Base-by-base conservation (phyloP, 2,888 invertebrate species). In the Parthenolecanium corni region DNA sequence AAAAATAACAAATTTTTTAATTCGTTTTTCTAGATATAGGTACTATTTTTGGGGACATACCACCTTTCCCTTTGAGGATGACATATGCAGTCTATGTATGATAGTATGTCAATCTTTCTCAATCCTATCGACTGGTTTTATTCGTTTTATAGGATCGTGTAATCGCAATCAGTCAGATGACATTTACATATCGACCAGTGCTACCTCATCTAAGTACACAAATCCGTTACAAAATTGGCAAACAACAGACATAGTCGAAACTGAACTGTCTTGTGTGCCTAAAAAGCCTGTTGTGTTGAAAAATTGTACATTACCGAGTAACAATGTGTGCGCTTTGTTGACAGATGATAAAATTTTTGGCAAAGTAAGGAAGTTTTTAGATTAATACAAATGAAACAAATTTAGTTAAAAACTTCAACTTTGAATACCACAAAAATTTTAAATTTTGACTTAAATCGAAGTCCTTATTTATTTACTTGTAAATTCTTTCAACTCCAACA, bases 171-270 rank as follows among this genome's bases (percentile, higher is more conserved):
- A 67, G 38, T 67, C 67, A 1, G 74, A 75, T 65, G 74, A 75
- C 64, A 66, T 73, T 40, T 69, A 67, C 46, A 70, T 67, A n/a
- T 63, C 66, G 6, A 67, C 71, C 47, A 72, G 71, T 6, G 65
- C 65, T 16, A 66, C 76, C 64, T 76, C 84, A 54, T 76, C 80
- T 20, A 74, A 82, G 69, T 73, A 72, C 0, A 70, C 76, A 21
- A 76, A 78, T 20, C 79, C 81, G 67, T 82, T 72, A 67, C 77
- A 70, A 66, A 79, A 80, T 74, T 85, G 78, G 80, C 68, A 78
- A 68, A 70, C 69, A 11, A 68, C 74, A 65, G 67, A 67, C n/a
- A 57, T 65, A 5, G 64, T 40, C 52, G 63, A 47, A 31, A 9
- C 31, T 31, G 31, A 31, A 4, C 31, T 6, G 31, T 31, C 4